Conservation (phyloP, 2,888 invertebrate genomes). For the Drosophila neonasuta region DNA sequence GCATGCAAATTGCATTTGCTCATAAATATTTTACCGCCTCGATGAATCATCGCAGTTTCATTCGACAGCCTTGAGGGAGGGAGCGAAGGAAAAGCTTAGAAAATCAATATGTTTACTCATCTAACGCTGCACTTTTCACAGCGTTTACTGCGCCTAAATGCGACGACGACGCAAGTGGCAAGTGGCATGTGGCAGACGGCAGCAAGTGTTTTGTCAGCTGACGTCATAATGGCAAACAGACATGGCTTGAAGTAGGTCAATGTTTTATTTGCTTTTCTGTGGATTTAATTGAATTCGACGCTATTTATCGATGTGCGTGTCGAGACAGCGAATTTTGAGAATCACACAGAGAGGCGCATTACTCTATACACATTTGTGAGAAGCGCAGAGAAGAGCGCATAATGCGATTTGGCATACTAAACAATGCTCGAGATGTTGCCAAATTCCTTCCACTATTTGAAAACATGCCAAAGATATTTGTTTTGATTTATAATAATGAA, state of each 20-base stretch:
- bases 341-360: conserved; percentile 3
- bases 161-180: conserved; percentile 9
- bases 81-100: conserved; percentile 25
- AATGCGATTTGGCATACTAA: background rate
- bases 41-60: conserved; percentile 51
- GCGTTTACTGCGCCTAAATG: conserved; percentile 16
- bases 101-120: conserved; percentile 61
- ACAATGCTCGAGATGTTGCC: background rate
- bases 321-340: conserved; percentile 5
- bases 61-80: conserved; percentile 31
- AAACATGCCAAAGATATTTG: conserved; percentile 13
- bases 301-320: conserved; percentile 42
- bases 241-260: conserved; percentile 61
- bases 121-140: conserved; percentile 60
- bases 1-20: conserved; percentile 55
- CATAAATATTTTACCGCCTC: conserved; percentile 30
- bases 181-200: conserved; percentile 6
- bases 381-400: background rate
- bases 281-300: conserved; percentile 61
- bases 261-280: conserved; percentile 59
- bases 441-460: conserved; percentile 1
- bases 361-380: background rate
- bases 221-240: conserved; percentile 64
- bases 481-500: conserved; percentile 1
- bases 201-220: conserved; percentile 38